Conservation (phyloP, 2,797 vertebrate genomes). For the Silurus aristotelis region DNA sequence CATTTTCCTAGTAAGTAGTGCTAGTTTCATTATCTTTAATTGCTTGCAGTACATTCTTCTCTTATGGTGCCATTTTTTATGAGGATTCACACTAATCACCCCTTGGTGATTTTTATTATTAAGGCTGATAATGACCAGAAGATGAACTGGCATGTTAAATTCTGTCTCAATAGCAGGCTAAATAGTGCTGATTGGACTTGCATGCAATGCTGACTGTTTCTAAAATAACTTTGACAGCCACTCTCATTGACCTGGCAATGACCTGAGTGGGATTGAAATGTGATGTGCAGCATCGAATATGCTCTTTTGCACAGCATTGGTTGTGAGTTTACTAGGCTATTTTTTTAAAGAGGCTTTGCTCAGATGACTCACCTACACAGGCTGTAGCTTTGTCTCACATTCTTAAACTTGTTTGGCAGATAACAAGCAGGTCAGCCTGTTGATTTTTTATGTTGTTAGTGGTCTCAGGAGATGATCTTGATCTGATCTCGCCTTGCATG, state of each 20-base stretch:
- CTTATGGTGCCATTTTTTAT: neutral
- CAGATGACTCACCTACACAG: neutral
- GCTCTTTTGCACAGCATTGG: neutral
- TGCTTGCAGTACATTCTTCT: neutral
- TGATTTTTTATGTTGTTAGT: neutral
- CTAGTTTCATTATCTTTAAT: neutral
- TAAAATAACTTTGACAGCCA: neutral
- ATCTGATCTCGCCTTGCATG: neutral
- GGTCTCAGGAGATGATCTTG: neutral
- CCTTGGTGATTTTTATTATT: neutral
- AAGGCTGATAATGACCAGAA: neutral
- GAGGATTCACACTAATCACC: neutral
- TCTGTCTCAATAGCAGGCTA: neutral
- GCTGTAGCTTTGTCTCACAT: neutral
- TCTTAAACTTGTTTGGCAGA: neutral
- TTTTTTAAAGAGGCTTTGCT: neutral
- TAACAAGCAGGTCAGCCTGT: neutral
- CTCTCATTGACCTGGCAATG: neutral
- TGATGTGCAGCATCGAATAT: neutral
- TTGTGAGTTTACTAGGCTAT: neutral
- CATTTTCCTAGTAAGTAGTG: neutral
- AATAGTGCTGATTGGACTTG: neutral
- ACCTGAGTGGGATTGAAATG: neutral
- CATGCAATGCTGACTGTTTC: neutral
- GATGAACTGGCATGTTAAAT: neutral